phyloP scores from a whole-genome alignment of 2,113 vertebrate species.

The Amblyornis subalaris region DNA sequence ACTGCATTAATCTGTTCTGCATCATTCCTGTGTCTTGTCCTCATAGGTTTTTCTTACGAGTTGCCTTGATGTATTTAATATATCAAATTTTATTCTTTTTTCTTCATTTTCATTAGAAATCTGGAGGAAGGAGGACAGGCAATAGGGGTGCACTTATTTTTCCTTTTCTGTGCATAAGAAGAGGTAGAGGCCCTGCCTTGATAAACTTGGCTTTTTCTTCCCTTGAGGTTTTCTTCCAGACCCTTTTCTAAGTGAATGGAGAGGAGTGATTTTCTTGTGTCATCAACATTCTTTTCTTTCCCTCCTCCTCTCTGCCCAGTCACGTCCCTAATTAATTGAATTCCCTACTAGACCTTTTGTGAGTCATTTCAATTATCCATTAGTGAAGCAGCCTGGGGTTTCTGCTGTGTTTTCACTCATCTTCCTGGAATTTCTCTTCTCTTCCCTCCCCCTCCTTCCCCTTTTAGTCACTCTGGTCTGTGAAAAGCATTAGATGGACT shows the following conservation, averaged over 20 bases:
- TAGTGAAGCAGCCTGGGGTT: slow-evolving; percentile 67
- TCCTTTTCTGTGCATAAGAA: neutral
- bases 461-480: slow-evolving; percentile 62
- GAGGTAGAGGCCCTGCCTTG: neutral
- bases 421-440: slow-evolving; percentile 68
- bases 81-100: neutral
- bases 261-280: slow-evolving; percentile 44
- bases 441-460: slow-evolving; percentile 27
- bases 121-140: neutral
- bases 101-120: neutral
- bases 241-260: slow-evolving; percentile 28
- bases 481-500: slow-evolving; percentile 69
- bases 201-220: neutral
- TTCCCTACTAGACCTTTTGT: slow-evolving; percentile 68
- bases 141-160: neutral
- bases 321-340: slow-evolving; percentile 72
- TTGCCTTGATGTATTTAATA: neutral
- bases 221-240: slow-evolving; percentile 26
- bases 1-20: neutral
- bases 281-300: slow-evolving; percentile 45
- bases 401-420: slow-evolving; percentile 63
- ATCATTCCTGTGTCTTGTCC: neutral
- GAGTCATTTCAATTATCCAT: slow-evolving; percentile 72
- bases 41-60: neutral
- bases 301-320: slow-evolving; percentile 47